Base-by-base conservation (phyloP, 2,888 invertebrate genomes). In the Malacosoma neustria region DNA sequence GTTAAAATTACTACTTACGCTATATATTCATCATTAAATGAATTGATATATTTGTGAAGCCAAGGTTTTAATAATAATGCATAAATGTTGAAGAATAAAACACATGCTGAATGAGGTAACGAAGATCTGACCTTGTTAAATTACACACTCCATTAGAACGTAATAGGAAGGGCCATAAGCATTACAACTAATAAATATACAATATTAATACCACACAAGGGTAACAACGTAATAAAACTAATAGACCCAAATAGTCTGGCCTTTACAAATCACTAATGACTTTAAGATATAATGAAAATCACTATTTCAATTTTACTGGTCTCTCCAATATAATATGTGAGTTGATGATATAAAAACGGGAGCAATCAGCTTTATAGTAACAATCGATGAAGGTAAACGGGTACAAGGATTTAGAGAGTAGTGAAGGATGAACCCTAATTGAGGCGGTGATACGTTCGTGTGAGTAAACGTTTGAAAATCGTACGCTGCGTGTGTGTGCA, bases 221-320 rank as follows among this genome's bases (percentile, higher is more conserved):
- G 74, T 72, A 81, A 81, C 79, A 54, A 57, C 75, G 61, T 73
- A 67, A 82, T 82, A 74, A 79, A 82, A 72, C 64, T 68, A 72
- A 74, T 75, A 72, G 64, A 62, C 66, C 61, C 70, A 74, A 72
- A 69, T 62, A 59, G 43, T 64, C 46, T 70, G 77, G 71, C 77
- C 77, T 84, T 66, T 66, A 61, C 58, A 49, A 57, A 51, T 60
- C 54, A 54, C 22, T 70, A 69, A 71, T 69, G 63, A 74, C 64
- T 62, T 68, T 42, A 58, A 59, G 54, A 58, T 72, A 66, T 70
- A 67, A 67, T 65, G 61, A 73, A 72, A 75, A 71, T 56, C 59
- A 61, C 61, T 69, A 73, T 79, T 73, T 76, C 62, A 72, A 74
- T 73, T 79, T 81, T 76, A 81, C 73, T 61, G 69, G 66, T 77